A percentile compares a stretch with the other conserved stretches of the same genome.
These are phyloP conservation scores for Brachionus koreanus DNA, from an alignment of 1,140 invertebrate genomes.

Conservation along the genomic window DNA sequence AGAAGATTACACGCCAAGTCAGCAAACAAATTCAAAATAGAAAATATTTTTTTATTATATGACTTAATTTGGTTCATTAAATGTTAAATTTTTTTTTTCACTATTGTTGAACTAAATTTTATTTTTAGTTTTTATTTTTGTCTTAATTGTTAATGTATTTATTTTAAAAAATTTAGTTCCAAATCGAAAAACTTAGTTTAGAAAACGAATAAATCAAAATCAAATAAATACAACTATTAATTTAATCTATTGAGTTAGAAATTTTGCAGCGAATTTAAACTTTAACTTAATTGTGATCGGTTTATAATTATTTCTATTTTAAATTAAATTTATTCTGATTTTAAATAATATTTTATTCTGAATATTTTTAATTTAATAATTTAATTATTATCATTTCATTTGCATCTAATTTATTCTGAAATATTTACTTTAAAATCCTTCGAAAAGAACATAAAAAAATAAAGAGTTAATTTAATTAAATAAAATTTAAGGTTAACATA, in stretches of 20 bases:
- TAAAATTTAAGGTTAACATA: neutral
- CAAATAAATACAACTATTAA: neutral
- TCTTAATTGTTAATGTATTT: conserved; percentile 28
- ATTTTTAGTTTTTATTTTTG: conserved; percentile 3
- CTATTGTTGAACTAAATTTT: neutral
- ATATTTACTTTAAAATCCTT: no score
- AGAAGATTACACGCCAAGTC: neutral
- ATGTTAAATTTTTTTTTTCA: neutral
- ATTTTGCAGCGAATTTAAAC: no score
- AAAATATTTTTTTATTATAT: neutral
- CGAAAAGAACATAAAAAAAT: no score
- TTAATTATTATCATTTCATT: no score
- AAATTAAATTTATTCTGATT: no score
- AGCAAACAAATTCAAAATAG: conserved; percentile 4
- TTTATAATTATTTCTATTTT: no score
- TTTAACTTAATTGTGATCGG: no score
- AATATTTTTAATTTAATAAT: no score
- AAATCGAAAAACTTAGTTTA: neutral
- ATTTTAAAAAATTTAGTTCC: neutral
- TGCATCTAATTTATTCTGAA: no score
- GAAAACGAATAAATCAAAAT: neutral
- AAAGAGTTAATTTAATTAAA: no score
- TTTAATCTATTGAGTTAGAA: neutral
- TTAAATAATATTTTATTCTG: no score
- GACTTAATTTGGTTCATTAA: neutral